Percentiles rank a stretch among this genome's conserved stretches.
These are phyloP conservation scores for Murina feae DNA, from an alignment of 2,113 vertebrate genomes.

Conservation along the genomic window DNA sequence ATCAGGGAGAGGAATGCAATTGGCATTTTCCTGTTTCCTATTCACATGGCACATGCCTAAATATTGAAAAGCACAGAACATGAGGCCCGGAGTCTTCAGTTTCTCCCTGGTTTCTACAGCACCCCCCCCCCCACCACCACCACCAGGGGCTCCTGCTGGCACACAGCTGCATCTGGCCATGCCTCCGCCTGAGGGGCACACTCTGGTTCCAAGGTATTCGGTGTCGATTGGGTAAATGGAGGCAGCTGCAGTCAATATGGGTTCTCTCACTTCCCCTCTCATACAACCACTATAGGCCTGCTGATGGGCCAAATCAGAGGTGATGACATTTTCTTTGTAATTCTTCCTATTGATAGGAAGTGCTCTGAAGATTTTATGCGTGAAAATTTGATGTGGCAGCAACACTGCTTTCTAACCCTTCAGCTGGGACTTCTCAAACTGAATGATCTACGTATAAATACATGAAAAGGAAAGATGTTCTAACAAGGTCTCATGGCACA, in stretches of 20 bases:
- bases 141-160: neutral
- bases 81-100: neutral
- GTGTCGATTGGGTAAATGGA: neutral
- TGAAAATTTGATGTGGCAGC: slow-evolving; percentile 13
- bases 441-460: neutral
- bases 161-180: neutral
- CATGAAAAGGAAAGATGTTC: slow-evolving; percentile 9
- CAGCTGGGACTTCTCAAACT: neutral
- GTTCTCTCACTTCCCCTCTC: neutral
- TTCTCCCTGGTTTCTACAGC: neutral
- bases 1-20: neutral
- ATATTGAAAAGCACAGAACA: neutral
- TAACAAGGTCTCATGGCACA: neutral
- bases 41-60: neutral
- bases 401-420: slow-evolving; percentile 21
- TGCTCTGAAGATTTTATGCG: slow-evolving; percentile 9
- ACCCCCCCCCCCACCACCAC: no score
- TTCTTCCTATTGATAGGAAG: neutral
- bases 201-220: neutral
- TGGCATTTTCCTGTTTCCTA: neutral
- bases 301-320: neutral
- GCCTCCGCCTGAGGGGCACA: neutral
- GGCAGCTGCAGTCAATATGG: neutral
- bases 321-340: neutral
- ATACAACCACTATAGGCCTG: neutral